A percentile compares a stretch with the other conserved stretches of the same genome.
Conservation (phyloP, 2,113 vertebrate genomes). For the Petroica traversi region DNA sequence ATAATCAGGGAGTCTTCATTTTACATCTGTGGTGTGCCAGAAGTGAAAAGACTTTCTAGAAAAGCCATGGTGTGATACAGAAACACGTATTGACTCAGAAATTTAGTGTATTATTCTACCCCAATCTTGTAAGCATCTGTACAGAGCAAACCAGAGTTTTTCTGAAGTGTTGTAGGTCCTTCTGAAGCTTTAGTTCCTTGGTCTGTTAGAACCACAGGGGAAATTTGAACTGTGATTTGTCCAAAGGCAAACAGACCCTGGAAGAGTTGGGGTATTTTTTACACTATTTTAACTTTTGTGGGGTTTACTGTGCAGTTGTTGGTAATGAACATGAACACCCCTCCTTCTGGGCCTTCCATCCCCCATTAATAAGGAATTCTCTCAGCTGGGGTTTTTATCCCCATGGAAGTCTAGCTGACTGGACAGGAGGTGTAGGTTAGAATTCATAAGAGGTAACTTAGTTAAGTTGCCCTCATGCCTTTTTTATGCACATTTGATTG, state of each 20-base stretch:
- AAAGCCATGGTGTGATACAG: background rate
- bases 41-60: background rate
- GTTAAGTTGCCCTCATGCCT: background rate
- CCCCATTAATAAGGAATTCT: background rate
- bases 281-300: background rate
- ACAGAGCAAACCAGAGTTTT: background rate
- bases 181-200: background rate
- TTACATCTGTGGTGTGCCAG: background rate
- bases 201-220: background rate
- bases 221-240: background rate
- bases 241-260: background rate
- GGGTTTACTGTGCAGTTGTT: background rate
- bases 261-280: background rate
- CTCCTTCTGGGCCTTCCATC: background rate
- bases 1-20: background rate
- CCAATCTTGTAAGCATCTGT: background rate
- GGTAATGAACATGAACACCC: background rate
- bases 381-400: background rate
- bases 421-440: background rate
- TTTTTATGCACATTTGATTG: background rate
- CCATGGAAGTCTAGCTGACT: background rate
- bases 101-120: background rate
- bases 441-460: background rate
- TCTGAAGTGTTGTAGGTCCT: background rate
- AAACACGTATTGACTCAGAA: background rate